Evolutionary conservation across 2,797 vertebrate genomes (phyloP), one percentile per base, ranked within the genome.

Genomic region (Anabacerthia variegaticeps): DNA sequence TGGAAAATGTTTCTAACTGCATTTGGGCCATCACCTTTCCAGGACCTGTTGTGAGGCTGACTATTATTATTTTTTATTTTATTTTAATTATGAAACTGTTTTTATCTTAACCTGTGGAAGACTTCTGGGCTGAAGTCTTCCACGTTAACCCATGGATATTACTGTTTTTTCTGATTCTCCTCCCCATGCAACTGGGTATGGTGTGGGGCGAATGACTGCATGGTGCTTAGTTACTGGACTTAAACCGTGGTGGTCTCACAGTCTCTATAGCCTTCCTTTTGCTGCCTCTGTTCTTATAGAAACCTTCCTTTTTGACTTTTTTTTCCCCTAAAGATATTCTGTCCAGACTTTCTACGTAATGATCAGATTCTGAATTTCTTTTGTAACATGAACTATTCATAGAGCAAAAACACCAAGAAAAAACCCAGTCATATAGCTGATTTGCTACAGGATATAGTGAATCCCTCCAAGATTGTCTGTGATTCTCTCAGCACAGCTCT

Each of bases 331-430:
- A 56, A 67, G 27, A 24, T 51, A 62, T 56, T 46, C 8, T 9
- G 1, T 75, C 16, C 28, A 69, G n/a, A 82, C 69, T 86, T 86
- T 69, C 43, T 48, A 27, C 11, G 12, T 51, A 79, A 79, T 66
- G 26, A 37, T 5, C 0, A 2, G 13, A 62, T 26, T 24, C 8
- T 12, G 15, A 55, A 69, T 75, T 32, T 75, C 22, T 39, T 80
- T 49, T 58, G 15, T 69, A 12, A 5, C 4, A 13, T n/a, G 7
- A 0, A 1, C 2, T 84, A 21, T 36, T 81, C 23, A 39, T 7
- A 23, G 71, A 82, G 14, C 16, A 69, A 51, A 82, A 93, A 49
- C 16, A 48, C 3, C 5, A 85, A 52, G 48, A 55, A 63, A 73
- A 87, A 91, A 14, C 14, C 37, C 8, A 81, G 17, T 5, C 20